Base-by-base conservation (phyloP, 92 coral and sea anemone species). In the Chrysogorgia sp. region DNA sequence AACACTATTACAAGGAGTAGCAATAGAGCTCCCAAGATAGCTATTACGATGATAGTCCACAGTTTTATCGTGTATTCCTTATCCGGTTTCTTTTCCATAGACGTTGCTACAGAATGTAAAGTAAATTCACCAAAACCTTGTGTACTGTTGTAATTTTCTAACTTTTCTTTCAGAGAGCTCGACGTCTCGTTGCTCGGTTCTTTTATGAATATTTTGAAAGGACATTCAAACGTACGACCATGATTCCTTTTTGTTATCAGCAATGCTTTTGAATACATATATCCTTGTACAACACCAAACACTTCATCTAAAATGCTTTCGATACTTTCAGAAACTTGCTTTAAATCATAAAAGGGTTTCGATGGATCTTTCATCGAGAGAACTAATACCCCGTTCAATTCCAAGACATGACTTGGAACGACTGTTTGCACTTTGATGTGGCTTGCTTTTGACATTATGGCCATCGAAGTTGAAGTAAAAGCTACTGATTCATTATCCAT, bases 11-110 rank as follows among this genome's bases (percentile, higher is more conserved):
- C 20, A 30, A 69, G 40, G 30, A 69, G 76, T 22, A 69, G 21
- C 32, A 59, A 69, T 7, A 69, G 23, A 28, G 21, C 61, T 45
- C 59, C 76, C 21, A 69, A 31, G n/a, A 22, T 60, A 13, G 76
- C 76, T 15, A 69, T 69, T 2, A 69, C 76, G 30, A 69, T 69
- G 30, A 69, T 69, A 45, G 76, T 58, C 76, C 76, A 69, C 2
- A 69, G 23, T 22, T 47, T 45, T 26, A 69, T 28, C 24, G 8
- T 37, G 19, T 30, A 7, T 5, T 67, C 74, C 15, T 21, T 2
- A 67, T 2, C 28, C 24, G 56, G 17, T 6, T 40, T 4, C 26
- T 41, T n/a, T 12, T 1, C 74, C n/a, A 23, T 28, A 19, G 59
- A 45, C 22, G 41, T n/a, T 67, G 35, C 35, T 6, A 43, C 34